Base-by-base conservation (phyloP, 2,113 vertebrate species). In the Oceanites oceanicus region DNA sequence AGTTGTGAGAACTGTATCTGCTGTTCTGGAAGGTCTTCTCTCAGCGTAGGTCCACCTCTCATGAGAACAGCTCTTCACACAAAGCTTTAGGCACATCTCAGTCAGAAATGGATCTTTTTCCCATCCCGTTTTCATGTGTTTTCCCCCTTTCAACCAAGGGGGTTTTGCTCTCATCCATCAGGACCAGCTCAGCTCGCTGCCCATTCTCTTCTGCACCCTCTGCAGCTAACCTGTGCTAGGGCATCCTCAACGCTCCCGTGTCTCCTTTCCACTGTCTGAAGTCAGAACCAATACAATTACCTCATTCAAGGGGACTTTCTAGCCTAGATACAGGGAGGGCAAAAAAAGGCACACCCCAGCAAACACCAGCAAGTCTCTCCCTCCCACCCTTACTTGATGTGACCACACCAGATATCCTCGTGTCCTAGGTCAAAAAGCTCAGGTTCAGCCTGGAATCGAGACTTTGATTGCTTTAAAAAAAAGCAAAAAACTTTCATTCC, bases 21-120 rank as follows among this genome's bases (percentile, higher is more conserved):
- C 55, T 74, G 26, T 42, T 66, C 55, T 70, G 45, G 36, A 53
- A 86, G 76, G 44, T 47, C 53, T 78, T 34, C 34, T 58, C 53
- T 44, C 13, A 5, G 38, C 2, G 0, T 0, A 34, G 26, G 18
- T 29, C 71, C 20, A 34, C 6, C 5, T 65, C 55, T 29, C 36
- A 8, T 1, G 13, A 38, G 45, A 70, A 2, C 34, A 88, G 30
- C 13, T 49, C 49, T 53, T 36, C 36, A 19, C 38, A 29, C 22
- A 53, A 47, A 55, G 14, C 17, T 66, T 38, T 13, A 36, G 78
- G n/a, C 53, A 63, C 58, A 11, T 4, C n/a, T 62, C 36, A 19
- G 26, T 29, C 84, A 49, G 32, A 47, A 68, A 17, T 0, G 2
- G 16, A 50, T 25, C 36, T 44, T 65, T 61, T 74, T 11, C 32